Evolutionary conservation across 2,113 vertebrate species (phyloP).

Genomic region (Bagarius yarrelli): DNA sequence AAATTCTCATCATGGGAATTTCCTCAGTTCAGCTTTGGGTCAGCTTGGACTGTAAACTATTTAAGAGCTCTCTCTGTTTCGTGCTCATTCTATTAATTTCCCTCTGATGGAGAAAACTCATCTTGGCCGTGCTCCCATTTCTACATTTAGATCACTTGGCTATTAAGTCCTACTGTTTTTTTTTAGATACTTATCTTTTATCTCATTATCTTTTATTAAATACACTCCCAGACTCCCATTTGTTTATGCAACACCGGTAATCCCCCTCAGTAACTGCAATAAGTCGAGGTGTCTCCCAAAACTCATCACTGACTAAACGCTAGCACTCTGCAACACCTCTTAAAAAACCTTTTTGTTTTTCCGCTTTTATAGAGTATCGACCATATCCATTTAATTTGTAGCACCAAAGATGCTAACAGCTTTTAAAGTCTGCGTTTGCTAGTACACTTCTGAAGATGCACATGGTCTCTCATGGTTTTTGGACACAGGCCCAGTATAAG

Average conservation of each 20-base stretch:
- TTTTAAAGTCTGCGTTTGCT: not conserved
- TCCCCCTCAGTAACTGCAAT: slow-evolving; percentile 28
- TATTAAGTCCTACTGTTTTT: slow-evolving; percentile 5
- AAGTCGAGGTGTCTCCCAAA: slow-evolving; percentile 28
- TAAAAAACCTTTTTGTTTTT: not conserved
- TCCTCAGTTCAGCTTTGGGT: slow-evolving; percentile 36
- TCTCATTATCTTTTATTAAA: slow-evolving; percentile 23
- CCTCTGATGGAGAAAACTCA: slow-evolving; percentile 16
- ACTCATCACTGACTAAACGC: not conserved
- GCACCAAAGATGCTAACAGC: not conserved
- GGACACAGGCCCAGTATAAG: not conserved
- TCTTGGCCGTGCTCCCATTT: slow-evolving; percentile 8
- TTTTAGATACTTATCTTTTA: slow-evolving; percentile 22
- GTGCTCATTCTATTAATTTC: slow-evolving; percentile 16
- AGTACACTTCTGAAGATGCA: not conserved
- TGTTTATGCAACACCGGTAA: slow-evolving; percentile 42
- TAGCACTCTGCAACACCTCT: not conserved
- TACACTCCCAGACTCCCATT: slow-evolving; percentile 1
- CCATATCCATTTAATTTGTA: not conserved
- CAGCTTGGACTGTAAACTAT: slow-evolving; percentile 21
- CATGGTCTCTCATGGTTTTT: not conserved
- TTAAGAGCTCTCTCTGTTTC: slow-evolving; percentile 3
- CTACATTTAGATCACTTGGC: slow-evolving; percentile 21
- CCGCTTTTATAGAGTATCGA: not conserved
- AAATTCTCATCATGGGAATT: slow-evolving; percentile 42